phyloP scores from a whole-genome alignment of 2,888 invertebrate species.

The Platerodrilus igneus region DNA sequence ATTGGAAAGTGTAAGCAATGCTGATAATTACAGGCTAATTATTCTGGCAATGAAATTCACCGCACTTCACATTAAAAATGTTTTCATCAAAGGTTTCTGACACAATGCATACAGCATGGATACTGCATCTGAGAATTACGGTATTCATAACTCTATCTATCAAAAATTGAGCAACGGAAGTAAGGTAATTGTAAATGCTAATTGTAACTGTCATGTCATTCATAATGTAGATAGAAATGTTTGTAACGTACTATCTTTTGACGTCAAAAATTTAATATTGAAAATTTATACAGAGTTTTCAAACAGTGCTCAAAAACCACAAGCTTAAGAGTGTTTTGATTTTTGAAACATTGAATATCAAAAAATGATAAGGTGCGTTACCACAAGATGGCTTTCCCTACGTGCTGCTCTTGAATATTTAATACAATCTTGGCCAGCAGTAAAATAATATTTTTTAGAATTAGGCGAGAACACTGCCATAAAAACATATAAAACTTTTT shows the following conservation, averaged over 20 bases:
- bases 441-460: constrained; percentile 1
- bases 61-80: too few relatives aligned
- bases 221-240: constrained; percentile 11
- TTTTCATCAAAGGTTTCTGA: too few relatives aligned
- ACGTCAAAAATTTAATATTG: constrained; percentile 2
- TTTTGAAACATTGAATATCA: constrained; percentile 6
- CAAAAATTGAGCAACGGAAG: not conserved
- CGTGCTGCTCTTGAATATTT: not conserved
- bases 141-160: constrained; percentile 6
- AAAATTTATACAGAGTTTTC: constrained; percentile 7
- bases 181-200: constrained; percentile 6
- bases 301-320: not conserved
- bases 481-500: too few relatives aligned
- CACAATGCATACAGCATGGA: constrained; percentile 9
- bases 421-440: not conserved
- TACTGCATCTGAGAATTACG: constrained; percentile 9
- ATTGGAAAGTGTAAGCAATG: too few relatives aligned
- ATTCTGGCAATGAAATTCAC: too few relatives aligned
- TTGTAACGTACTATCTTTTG: constrained; percentile 5
- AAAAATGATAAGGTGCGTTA: constrained; percentile 1
- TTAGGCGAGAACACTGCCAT: not conserved
- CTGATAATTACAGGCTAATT: too few relatives aligned
- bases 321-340: constrained; percentile 1
- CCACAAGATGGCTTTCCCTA: not conserved
- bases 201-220: constrained; percentile 12